Evolutionary conservation across 2,797 vertebrate species (phyloP), one percentile per base, ranked within the genome.

Genomic region (Acridotheres tristis): DNA sequence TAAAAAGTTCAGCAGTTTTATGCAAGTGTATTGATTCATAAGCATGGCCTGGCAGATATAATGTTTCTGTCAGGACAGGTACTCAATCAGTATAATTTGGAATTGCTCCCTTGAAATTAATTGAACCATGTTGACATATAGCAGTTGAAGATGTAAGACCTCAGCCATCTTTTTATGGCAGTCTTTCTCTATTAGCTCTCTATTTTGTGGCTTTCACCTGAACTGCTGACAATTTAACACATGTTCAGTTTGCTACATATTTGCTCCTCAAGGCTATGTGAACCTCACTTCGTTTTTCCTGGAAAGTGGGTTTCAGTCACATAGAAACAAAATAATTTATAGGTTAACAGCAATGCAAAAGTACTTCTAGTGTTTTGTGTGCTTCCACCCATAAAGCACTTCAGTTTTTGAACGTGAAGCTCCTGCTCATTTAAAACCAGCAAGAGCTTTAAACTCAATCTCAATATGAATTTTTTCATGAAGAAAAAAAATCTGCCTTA

Each of bases 81-180:
- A 58, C 5, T 55, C 50, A 42, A 72, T 36, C 58, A 61, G 13
- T 12, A 25, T 53, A 79, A 90, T 45, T 66, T 95, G 76, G 62
- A 94, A 93, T 45, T 43, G 11, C 34, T 88, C 15, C 36, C 36
- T 32, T 78, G 59, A 95, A 93, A 73, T 75, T 75, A 95, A 94
- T 6, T 91, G 58, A 91, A 75, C 23, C 36, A 59, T 55, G 66
- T 0, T 93, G 76, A 73, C 27, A n/a, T 27, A 73, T 4, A 76
- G 43, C n/a, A 76, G 27, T 13, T 54, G 57, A 89, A 88, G 27
- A 67, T 22, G 21, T 2, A 77, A 77, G 29, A 30, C 16, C 26
- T 85, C 55, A 59, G 9, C 32, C 55, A 68, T 25, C 14, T 61
- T 45, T 75, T 51, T 47, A 88, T 11, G 21, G 27, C 26, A 65